Evolutionary conservation across 2,113 vertebrate genomes (phyloP), one percentile per base, ranked within the genome.

Genomic region (Limanda limanda): DNA sequence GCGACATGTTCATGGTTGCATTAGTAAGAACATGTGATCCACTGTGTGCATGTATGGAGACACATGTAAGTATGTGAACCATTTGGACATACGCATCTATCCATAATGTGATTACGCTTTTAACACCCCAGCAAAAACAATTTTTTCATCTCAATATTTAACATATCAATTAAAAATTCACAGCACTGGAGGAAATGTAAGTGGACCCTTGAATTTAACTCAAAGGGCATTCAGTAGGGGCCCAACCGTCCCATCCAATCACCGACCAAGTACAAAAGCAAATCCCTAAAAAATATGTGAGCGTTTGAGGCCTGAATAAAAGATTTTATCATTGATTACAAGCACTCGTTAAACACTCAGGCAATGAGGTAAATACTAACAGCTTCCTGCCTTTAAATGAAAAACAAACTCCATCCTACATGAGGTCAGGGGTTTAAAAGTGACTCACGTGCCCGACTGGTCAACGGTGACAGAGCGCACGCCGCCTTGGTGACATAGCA

Each of bases 401-500:
- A 21, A 54, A 3, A 20, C 20, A 54, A n/a, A 54, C 20, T 20
- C 18, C 18, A 54, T 54, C 51, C 5, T n/a, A 11, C 18, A 54
- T 54, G 7, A 12, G 6, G 51, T 52, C 9, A 25, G 9, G 52
- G 20, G 18, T 47, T 45, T 55, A 6, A 15, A 11, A 9, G 7
- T 59, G 47, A 96, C 96, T 94, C 89, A 97, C 97, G 57, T 96
- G 76, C 97, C 97, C 0, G 95, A 93, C 88, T 93, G 93, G 74
- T 98, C 96, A 1, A 97, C 93, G 0, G 96, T 74, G 47, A 97
- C 57, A 0, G 96, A 95, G 10, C 96, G 94, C 13, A 98, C 93
- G 0, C 89, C 93, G 0, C 96, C 96, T 5, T 91, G 94, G 84
- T 98, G 97, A 83, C 96, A 97, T 1, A 98, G 89, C 94, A 97